Conservation (phyloP, 2,797 vertebrate genomes). For the Periparus ater region DNA sequence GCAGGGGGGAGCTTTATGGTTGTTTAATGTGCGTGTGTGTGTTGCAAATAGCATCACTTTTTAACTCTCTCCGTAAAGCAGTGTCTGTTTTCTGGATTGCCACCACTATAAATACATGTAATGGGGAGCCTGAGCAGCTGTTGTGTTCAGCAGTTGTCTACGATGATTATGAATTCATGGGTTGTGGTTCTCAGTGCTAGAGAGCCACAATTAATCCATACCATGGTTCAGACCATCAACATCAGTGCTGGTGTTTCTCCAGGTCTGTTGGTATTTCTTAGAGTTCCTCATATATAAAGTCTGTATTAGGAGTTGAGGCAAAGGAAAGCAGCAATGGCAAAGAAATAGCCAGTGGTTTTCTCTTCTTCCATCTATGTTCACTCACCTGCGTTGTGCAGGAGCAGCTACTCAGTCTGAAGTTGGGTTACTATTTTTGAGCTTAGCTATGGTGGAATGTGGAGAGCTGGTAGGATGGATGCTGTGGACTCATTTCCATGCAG, state of each 20-base stretch:
- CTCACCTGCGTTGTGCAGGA: accelerated
- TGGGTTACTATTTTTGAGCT: accelerated
- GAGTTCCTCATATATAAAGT: neutral
- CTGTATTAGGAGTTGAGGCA: neutral
- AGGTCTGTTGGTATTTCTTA: neutral
- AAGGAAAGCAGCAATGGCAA: neutral
- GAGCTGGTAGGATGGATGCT: accelerated
- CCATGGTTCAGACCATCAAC: neutral
- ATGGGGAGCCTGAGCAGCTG: constrained; percentile 25
- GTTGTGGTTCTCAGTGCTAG: neutral
- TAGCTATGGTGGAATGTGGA: accelerated
- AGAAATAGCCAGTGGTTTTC: neutral
- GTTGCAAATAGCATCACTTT: constrained; percentile 32
- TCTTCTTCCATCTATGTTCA: neutral
- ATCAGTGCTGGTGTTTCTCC: neutral
- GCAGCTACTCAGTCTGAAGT: accelerated
- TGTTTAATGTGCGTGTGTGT: neutral
- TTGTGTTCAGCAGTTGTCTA: constrained; percentile 4
- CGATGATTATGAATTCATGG: neutral
- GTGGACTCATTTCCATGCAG: accelerated
- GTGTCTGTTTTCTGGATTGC: neutral
- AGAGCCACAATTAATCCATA: constrained; percentile 4
- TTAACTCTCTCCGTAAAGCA: constrained; percentile 17
- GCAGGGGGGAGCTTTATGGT: constrained; percentile 13
- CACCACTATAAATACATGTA: constrained; percentile 28